Evolutionary conservation across 2,888 invertebrate species (phyloP).

Genomic region (Cybosia mesomella): DNA sequence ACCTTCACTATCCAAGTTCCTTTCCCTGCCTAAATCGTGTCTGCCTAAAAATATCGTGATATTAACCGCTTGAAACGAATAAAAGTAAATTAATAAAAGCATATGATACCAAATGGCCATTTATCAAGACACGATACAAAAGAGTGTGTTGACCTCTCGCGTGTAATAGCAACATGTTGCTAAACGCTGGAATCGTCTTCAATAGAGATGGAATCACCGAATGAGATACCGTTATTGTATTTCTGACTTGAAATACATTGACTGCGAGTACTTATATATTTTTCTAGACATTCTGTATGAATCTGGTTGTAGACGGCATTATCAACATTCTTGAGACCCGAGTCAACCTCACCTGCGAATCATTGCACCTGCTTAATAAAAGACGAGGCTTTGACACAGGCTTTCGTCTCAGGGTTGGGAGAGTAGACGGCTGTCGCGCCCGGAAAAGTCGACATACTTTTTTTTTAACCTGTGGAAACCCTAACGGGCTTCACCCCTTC

Average conservation of each 20-base stretch:
- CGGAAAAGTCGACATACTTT: too few relatives aligned
- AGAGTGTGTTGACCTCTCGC: constrained; percentile 26
- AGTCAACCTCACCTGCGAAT: too few relatives aligned
- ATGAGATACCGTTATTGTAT: neutral
- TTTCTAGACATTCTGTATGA: neutral
- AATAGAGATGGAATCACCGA: neutral
- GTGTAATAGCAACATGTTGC: constrained; percentile 9
- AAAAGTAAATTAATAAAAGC: constrained; percentile 9
- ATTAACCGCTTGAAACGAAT: constrained; percentile 20
- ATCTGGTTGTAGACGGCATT: neutral
- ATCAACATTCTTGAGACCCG: too few relatives aligned
- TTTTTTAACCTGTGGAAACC: too few relatives aligned
- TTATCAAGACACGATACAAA: constrained; percentile 6
- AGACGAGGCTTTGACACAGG: too few relatives aligned
- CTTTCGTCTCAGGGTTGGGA: too few relatives aligned
- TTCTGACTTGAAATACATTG: constrained; percentile 1
- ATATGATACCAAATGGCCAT: constrained; percentile 16
- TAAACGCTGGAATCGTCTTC: constrained; percentile 4
- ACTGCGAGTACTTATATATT: neutral
- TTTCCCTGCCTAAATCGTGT: too few relatives aligned
- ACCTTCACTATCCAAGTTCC: too few relatives aligned
- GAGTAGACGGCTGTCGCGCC: too few relatives aligned
- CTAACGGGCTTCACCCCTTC: too few relatives aligned
- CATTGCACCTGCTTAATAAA: too few relatives aligned
- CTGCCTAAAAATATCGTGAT: constrained; percentile 31